A percentile compares a stretch with the other conserved stretches of the same genome.
Evolutionary conservation across 2,113 vertebrate species (phyloP).

Genomic region (Triplophysa rosa): DNA sequence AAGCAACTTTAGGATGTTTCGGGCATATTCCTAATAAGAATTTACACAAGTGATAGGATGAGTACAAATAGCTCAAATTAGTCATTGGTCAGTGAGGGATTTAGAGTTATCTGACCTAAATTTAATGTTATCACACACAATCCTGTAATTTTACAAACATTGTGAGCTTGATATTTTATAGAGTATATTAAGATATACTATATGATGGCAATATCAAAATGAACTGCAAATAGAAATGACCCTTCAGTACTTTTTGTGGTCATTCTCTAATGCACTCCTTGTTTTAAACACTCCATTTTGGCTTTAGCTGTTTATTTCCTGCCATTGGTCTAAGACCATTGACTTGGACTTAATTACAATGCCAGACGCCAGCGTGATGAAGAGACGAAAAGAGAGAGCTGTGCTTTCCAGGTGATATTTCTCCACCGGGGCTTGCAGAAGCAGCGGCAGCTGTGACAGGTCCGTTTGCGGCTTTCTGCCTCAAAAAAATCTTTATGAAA

Average conservation of each 20-base stretch:
- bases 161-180: too few species aligned
- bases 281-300: constrained; percentile 65
- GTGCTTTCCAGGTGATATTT: constrained; percentile 99
- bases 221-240: too few species aligned
- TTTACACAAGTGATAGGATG: too few species aligned
- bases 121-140: too few species aligned
- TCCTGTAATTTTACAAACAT: too few species aligned
- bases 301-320: constrained; percentile 84
- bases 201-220: too few species aligned
- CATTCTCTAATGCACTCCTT: constrained; percentile 44
- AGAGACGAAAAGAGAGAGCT: constrained; percentile 92
- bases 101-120: too few species aligned
- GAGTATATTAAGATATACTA: too few species aligned
- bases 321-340: constrained; percentile 97
- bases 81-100: too few species aligned
- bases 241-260: constrained; percentile 29
- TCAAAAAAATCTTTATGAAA: constrained; percentile 89
- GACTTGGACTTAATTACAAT: constrained; percentile 99
- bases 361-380: constrained; percentile 97
- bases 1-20: neutral
- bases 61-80: too few species aligned
- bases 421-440: constrained; percentile 88
- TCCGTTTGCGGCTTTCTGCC: constrained; percentile 84
- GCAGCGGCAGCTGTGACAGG: constrained; percentile 96
- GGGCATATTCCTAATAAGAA: too few species aligned